phyloP scores from a whole-genome alignment of 2,888 invertebrate species.

The Campopleginae sp. region DNA sequence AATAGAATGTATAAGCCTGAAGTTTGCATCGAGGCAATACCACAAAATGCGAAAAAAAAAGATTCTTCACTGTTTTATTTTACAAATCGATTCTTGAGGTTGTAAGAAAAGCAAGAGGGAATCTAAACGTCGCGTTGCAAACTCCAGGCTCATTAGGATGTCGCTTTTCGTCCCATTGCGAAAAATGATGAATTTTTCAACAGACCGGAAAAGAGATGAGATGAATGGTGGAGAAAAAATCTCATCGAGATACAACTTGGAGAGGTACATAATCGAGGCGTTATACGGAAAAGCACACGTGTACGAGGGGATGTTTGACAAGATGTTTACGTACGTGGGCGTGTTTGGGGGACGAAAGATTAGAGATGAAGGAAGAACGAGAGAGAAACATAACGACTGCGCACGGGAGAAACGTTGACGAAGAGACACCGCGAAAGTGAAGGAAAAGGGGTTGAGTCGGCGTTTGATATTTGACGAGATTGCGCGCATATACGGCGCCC shows the following conservation, averaged over 20 bases:
- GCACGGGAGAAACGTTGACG: conserved; percentile 16
- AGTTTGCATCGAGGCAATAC: too few species aligned
- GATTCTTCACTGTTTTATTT: too few species aligned
- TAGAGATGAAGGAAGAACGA: conserved; percentile 39
- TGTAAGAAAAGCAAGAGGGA: too few species aligned
- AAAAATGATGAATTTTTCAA: background rate
- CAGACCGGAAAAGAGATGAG: background rate
- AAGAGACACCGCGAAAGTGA: conserved; percentile 34
- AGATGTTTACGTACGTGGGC: conserved; percentile 22
- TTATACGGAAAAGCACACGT: conserved; percentile 31
- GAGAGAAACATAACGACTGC: conserved; percentile 27
- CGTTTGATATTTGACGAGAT: conserved; percentile 69
- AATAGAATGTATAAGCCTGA: too few species aligned
- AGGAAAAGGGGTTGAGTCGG: conserved; percentile 35
- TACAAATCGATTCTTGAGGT: too few species aligned
- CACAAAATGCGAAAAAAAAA: too few species aligned
- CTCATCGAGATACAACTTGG: conserved; percentile 15
- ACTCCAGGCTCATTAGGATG: too few species aligned
- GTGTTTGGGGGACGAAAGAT: conserved; percentile 52
- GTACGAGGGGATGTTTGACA: conserved; percentile 56
- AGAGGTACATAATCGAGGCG: conserved; percentile 53
- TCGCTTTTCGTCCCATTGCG: background rate
- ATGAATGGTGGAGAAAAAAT: conserved; percentile 4
- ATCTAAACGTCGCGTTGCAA: too few species aligned
- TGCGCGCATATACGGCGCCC: conserved; percentile 48